These are phyloP conservation scores for Odocoileus hemionus DNA, from an alignment of 2,113 vertebrate genomes.

Conservation along the genomic window DNA sequence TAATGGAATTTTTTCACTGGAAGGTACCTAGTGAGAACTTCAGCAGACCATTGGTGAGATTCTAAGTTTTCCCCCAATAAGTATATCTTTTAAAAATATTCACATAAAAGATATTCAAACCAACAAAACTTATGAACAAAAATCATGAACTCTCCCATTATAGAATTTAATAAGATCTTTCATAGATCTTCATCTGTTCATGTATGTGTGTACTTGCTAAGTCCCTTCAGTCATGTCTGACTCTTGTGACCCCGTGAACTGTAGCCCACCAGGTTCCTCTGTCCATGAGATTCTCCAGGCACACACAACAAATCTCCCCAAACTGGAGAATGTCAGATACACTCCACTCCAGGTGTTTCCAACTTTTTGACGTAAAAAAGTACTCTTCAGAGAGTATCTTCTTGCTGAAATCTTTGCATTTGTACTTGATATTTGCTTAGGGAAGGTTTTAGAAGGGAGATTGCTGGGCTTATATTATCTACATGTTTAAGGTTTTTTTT, in stretches of 20 bases:
- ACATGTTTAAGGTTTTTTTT: not conserved
- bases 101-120: not conserved
- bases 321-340: not conserved
- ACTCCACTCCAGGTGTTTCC: not conserved
- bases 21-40: not conserved
- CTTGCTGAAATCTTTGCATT: not conserved
- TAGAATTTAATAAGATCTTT: not conserved
- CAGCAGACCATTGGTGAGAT: not conserved
- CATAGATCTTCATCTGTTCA: not conserved
- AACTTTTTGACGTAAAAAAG: not conserved
- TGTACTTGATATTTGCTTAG: not conserved
- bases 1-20: not conserved
- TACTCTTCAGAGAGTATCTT: not conserved
- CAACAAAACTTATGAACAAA: not conserved
- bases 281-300: not conserved
- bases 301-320: not conserved
- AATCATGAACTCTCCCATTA: not conserved
- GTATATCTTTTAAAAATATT: not conserved
- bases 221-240: not conserved
- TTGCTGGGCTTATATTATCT: not conserved
- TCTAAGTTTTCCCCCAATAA: not conserved
- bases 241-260: not conserved
- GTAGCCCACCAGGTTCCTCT: not conserved
- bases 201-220: not conserved
- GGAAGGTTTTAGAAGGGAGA: not conserved